Base-by-base conservation (phyloP, 2,888 invertebrate genomes). In the Tetropium fuscum region DNA sequence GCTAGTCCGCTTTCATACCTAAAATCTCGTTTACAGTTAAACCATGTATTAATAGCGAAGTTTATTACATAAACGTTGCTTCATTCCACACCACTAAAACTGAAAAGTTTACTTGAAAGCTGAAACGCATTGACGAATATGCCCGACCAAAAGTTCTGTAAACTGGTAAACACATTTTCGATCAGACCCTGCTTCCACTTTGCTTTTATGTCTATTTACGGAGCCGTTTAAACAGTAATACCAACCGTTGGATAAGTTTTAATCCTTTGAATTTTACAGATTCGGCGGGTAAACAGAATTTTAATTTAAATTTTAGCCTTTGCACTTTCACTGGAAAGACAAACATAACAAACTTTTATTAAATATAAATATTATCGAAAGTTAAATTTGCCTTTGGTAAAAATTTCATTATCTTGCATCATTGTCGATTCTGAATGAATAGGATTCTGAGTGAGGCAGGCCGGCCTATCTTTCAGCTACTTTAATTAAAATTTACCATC, bases 111-210 rank as follows among this genome's bases (percentile, higher is more conserved):
- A 30, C 41, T 43, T 15, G 34, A 58, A 57, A 40, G 48, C 56
- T 58, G 45, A 40, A 43, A 53, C 38, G 47, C 43, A 53, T 60
- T 49, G 63, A 60, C 54, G 65, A 61, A 63, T 56, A 48, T 45
- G 56, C n/a, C 40, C 53, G 53, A 47, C 34, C 32, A 32, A 58
- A 68, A 58, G 51, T 63, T 68, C 54, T 48, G 59, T 53, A 54
- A 57, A 60, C 58, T 64, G 65, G 67, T 67, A 69, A 69, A 67
- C 64, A 69, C 57, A 66, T 66, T 67, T 65, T 63, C 66, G 51
- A 67, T 65, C 58, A 64, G 57, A 27, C 58, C 48, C 57, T 32
- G 22, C 53, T 25, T 45, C 44, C 55, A 56, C 53, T 63, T 45
- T 53, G 60, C 65, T 27, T 63, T 63, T 63, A 60, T 60, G 54